A percentile compares a stretch with the other conserved stretches of the same genome.
phyloP scores from a whole-genome alignment of 2,113 vertebrate species.

The Perca fluviatilis region DNA sequence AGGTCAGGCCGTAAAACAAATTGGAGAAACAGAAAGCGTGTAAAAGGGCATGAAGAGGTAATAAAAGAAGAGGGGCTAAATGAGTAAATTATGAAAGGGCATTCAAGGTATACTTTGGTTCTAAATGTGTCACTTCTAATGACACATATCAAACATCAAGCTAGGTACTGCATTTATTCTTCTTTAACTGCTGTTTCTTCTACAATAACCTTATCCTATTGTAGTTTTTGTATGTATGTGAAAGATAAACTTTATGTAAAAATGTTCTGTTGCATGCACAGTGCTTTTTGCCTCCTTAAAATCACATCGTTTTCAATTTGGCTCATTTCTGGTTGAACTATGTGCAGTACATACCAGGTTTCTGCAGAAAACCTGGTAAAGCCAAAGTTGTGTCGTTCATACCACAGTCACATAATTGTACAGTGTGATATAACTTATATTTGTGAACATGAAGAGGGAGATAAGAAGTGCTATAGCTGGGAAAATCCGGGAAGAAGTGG shows the following conservation, averaged over 20 bases:
- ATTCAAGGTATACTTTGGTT: background rate
- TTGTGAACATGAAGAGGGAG: conserved; percentile 18
- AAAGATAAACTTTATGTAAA: background rate
- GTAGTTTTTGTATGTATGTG: background rate
- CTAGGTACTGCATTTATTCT: background rate
- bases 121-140: background rate
- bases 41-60: background rate
- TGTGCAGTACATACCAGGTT: background rate
- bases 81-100: background rate
- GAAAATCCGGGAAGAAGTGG: conserved; percentile 45
- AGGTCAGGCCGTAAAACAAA: conserved; percentile 10
- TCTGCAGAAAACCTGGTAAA: no score
- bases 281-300: background rate
- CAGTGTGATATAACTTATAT: background rate
- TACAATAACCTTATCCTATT: background rate
- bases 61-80: background rate
- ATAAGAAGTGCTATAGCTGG: background rate
- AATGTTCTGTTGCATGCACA: background rate
- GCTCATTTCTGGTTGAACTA: background rate
- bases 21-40: background rate
- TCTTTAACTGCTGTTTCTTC: background rate
- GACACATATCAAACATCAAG: background rate
- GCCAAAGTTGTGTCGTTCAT: background rate
- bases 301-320: background rate
- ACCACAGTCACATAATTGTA: background rate